Conservation (phyloP, 2,888 invertebrate species). For the Limnephilus rhombicus region DNA sequence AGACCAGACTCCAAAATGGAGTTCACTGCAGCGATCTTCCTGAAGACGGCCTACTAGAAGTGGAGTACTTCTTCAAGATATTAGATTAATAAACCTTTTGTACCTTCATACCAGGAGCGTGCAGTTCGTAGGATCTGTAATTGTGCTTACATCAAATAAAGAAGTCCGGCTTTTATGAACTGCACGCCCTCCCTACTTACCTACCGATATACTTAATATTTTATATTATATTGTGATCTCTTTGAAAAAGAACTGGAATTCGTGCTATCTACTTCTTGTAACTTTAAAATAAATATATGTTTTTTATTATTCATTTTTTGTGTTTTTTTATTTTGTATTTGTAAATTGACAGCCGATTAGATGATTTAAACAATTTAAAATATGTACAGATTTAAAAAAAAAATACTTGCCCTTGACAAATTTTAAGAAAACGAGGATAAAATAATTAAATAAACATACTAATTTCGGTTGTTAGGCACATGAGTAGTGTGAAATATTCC, state of each 20-base stretch:
- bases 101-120: background rate
- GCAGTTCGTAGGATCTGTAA: background rate
- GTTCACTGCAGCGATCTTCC: slow-evolving; percentile 95
- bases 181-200: background rate
- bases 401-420: too few species aligned
- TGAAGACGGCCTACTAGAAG: slow-evolving; percentile 91
- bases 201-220: background rate
- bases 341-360: too few species aligned
- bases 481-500: too few species aligned
- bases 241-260: slow-evolving; percentile 7
- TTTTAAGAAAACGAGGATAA: too few species aligned
- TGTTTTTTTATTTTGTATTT: background rate
- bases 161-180: background rate
- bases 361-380: too few species aligned
- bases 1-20: slow-evolving; percentile 90
- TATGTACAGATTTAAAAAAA: too few species aligned
- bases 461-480: too few species aligned
- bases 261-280: background rate
- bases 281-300: background rate
- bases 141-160: background rate
- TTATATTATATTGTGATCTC: background rate
- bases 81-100: slow-evolving; percentile 68
- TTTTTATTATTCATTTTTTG: background rate
- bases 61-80: slow-evolving; percentile 89
- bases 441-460: too few species aligned